These are phyloP conservation scores for Dicycla oo DNA, from an alignment of 2,888 invertebrate genomes.

Conservation along the genomic window DNA sequence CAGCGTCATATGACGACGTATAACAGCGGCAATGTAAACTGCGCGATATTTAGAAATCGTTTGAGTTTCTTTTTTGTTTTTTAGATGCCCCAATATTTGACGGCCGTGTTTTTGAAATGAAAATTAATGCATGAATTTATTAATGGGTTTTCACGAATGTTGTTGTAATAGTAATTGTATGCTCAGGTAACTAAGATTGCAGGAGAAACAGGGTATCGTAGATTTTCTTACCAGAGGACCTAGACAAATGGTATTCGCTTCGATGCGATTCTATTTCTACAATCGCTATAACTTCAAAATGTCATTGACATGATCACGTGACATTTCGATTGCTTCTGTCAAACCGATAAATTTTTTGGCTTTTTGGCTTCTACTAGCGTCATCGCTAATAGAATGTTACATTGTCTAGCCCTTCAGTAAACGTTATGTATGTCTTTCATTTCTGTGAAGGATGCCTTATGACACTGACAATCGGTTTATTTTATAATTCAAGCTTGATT, in stretches of 20 bases:
- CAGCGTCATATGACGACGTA: conserved; percentile 59
- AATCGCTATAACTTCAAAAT: no score
- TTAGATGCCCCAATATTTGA: conserved; percentile 30
- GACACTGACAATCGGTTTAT: neutral
- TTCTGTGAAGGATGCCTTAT: neutral
- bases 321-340: no score
- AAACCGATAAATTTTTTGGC: no score
- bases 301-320: no score
- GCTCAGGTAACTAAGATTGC: neutral
- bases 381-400: no score
- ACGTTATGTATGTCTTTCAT: neutral
- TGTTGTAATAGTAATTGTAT: neutral
- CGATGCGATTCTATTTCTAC: no score
- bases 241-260: no score
- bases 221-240: neutral
- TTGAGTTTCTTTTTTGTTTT: conserved; percentile 43
- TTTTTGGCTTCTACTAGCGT: no score
- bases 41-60: conserved; percentile 57
- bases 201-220: neutral
- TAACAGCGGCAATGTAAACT: conserved; percentile 65
- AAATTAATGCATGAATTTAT: conserved; percentile 36
- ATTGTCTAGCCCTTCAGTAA: no score
- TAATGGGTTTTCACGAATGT: conserved; percentile 8
- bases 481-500: neutral
- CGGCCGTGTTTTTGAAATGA: conserved; percentile 11